These are phyloP conservation scores for Halyomorpha halys DNA, from an alignment of 1,140 invertebrate species.

Conservation along the genomic window DNA sequence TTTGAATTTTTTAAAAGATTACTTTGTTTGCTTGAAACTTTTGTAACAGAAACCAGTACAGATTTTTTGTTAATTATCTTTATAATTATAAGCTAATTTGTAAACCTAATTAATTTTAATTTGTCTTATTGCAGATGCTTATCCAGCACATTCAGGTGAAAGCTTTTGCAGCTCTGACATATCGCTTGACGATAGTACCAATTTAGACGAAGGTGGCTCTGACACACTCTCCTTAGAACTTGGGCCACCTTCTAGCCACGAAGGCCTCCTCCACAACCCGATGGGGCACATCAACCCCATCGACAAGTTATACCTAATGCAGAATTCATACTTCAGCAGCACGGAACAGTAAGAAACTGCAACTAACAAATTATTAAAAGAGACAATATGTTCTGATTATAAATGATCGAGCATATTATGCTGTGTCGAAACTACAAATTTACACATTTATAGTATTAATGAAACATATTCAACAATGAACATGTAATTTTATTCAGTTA, in stretches of 20 bases:
- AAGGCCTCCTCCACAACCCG: conserved; percentile 31
- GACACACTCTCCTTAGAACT: conserved; percentile 64
- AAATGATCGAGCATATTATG: no score
- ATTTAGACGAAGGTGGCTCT: conserved; percentile 65
- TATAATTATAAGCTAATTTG: no score
- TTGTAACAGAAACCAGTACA: no score
- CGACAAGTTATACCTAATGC: conserved; percentile 96
- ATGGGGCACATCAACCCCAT: conserved; percentile 74
- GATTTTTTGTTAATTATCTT: no score
- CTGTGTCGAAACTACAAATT: no score
- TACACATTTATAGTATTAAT: no score
- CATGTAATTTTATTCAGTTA: no score
- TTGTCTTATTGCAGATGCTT: conserved; percentile 52
- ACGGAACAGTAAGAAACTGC: conserved; percentile 32
- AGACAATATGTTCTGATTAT: no score
- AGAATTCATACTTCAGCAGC: conserved; percentile 78
- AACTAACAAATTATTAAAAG: no score
- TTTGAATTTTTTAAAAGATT: no score
- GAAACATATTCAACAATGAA: no score
- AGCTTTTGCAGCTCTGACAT: conserved; percentile 84
- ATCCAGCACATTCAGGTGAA: conserved; percentile 72
- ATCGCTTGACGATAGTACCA: conserved; percentile 69
- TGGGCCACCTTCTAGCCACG: conserved; percentile 35
- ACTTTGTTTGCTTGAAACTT: no score
- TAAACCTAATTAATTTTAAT: neutral